Percentiles rank a stretch among this genome's conserved stretches.
These are phyloP conservation scores for Tragelaphus oryx DNA, from an alignment of 2,797 vertebrate species.

Conservation along the genomic window DNA sequence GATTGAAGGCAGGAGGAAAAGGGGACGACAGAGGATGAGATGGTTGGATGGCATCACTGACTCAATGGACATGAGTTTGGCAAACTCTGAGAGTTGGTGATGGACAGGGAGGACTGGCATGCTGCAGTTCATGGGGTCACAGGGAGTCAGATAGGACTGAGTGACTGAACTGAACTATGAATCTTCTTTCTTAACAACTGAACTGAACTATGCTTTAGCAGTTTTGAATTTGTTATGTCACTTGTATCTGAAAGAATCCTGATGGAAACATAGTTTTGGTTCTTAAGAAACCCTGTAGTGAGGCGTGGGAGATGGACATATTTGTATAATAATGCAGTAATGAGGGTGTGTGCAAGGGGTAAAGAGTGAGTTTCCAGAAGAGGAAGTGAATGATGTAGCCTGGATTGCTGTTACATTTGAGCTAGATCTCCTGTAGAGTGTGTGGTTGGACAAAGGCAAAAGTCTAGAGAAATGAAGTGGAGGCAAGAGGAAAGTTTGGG, in stretches of 20 bases:
- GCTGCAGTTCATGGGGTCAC: not conserved
- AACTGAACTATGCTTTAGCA: not conserved
- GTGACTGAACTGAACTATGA: not conserved
- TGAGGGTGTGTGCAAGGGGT: not conserved
- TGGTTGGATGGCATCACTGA: not conserved
- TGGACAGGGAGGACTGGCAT: not conserved
- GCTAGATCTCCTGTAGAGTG: not conserved
- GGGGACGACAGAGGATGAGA: not conserved
- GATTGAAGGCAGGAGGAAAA: no score
- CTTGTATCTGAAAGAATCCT: not conserved
- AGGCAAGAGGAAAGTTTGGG: not conserved
- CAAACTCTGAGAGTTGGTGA: not conserved
- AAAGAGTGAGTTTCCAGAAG: not conserved
- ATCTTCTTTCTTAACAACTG: not conserved
- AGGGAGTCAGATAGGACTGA: not conserved
- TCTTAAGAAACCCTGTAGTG: not conserved
- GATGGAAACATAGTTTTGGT: not conserved
- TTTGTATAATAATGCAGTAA: not conserved
- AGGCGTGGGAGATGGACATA: not conserved
- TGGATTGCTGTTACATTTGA: not conserved
- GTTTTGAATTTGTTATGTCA: not conserved
- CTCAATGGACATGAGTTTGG: not conserved
- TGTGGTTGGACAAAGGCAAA: not conserved
- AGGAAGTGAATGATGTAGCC: not conserved
- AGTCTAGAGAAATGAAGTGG: not conserved